Evolutionary conservation across 2,888 invertebrate genomes (phyloP).

Genomic region (Isotomurus palustris): DNA sequence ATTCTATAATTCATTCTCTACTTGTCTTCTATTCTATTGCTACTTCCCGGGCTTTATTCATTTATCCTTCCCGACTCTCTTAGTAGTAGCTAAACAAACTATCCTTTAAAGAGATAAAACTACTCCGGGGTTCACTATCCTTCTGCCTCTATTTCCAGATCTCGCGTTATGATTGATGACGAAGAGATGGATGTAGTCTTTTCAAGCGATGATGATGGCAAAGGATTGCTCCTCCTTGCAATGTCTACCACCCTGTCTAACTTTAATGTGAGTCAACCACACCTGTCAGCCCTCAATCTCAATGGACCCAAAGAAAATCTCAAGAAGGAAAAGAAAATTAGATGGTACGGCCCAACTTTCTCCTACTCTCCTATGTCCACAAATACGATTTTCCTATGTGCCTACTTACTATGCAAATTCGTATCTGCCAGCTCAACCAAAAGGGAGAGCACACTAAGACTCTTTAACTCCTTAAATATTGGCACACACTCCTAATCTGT

Average conservation of each 20-base stretch:
- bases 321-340: constrained; percentile 29
- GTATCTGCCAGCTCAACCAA: too few relatives aligned
- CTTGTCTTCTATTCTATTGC: too few relatives aligned
- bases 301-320: constrained; percentile 4
- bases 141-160: too few relatives aligned
- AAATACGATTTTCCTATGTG: too few relatives aligned
- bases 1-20: too few relatives aligned
- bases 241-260: constrained; percentile 27
- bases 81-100: too few relatives aligned
- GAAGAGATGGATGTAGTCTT: constrained; percentile 40
- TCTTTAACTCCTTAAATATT: background rate
- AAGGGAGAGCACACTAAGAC: background rate
- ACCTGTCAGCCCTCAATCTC: background rate
- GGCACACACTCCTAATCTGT: too few relatives aligned
- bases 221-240: constrained; percentile 37
- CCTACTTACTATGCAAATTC: too few relatives aligned
- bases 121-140: too few relatives aligned
- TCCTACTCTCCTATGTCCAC: background rate
- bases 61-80: too few relatives aligned
- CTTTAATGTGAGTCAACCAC: constrained; percentile 14
- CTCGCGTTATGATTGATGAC: constrained; percentile 37
- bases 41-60: too few relatives aligned
- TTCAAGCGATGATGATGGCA: constrained; percentile 44
- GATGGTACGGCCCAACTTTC: constrained; percentile 17
- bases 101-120: too few relatives aligned